Conservation (phyloP, 2,113 vertebrate genomes). For the Spheniscus mendiculus region DNA sequence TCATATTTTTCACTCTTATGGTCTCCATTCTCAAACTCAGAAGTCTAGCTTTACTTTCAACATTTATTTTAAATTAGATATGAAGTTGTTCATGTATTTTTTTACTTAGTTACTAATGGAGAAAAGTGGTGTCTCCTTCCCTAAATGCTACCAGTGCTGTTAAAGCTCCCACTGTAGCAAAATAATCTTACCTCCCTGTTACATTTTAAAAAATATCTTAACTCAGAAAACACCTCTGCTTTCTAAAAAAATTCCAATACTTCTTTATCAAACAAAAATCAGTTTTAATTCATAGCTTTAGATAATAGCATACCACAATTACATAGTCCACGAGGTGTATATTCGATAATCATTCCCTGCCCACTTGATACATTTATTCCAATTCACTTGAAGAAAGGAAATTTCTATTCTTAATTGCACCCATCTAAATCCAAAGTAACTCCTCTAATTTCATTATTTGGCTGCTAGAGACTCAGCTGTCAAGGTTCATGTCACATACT, state of each 20-base stretch:
- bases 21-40: not conserved
- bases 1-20: not conserved
- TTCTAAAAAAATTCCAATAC: not conserved
- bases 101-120: not conserved
- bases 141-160: not conserved
- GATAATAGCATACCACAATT: not conserved
- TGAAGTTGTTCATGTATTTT: not conserved
- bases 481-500: not conserved
- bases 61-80: not conserved
- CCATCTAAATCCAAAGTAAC: not conserved
- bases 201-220: not conserved
- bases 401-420: not conserved
- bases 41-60: not conserved
- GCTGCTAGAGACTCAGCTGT: not conserved
- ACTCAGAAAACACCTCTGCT: not conserved
- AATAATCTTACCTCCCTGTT: not conserved
- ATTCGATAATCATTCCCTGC: not conserved
- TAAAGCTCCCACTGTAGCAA: not conserved
- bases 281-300: not conserved
- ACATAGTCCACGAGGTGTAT: not conserved
- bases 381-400: not conserved
- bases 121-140: not conserved
- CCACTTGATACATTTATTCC: not conserved
- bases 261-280: not conserved
- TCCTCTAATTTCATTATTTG: not conserved